Percentiles rank a stretch among this genome's conserved stretches.
phyloP scores from a whole-genome alignment of 2,797 vertebrate genomes.

The Eulemur albifrons region DNA sequence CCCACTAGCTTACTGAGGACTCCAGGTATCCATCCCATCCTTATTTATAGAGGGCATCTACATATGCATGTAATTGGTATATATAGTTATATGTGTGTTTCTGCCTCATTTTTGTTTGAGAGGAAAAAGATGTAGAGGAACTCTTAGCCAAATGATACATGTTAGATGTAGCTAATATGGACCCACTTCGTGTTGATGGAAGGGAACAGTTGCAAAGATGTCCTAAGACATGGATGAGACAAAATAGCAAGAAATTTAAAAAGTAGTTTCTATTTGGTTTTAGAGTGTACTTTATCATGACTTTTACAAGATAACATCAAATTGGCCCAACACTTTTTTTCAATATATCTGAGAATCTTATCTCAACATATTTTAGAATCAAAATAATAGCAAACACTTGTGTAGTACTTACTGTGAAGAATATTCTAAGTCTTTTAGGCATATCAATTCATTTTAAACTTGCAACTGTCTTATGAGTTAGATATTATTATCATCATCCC shows the following conservation, averaged over 20 bases:
- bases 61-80: background rate
- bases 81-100: background rate
- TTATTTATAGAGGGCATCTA: background rate
- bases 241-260: background rate
- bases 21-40: background rate
- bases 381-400: background rate
- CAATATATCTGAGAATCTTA: background rate
- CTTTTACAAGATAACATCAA: background rate
- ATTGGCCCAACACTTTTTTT: background rate
- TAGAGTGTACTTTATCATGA: background rate
- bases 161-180: background rate
- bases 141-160: background rate
- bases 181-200: background rate
- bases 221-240: background rate
- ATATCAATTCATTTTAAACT: background rate
- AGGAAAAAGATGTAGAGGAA: background rate
- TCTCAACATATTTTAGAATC: background rate
- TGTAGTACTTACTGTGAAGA: background rate
- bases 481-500: background rate
- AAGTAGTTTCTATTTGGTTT: background rate
- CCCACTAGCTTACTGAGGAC: background rate
- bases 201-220: background rate
- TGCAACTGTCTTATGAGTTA: background rate
- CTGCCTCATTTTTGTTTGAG: background rate
- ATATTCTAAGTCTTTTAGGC: background rate